A percentile compares a stretch with the other conserved stretches of the same genome.
Evolutionary conservation across 2,113 vertebrate genomes (phyloP).

Genomic region (Cyanoramphus novaezelandiae): DNA sequence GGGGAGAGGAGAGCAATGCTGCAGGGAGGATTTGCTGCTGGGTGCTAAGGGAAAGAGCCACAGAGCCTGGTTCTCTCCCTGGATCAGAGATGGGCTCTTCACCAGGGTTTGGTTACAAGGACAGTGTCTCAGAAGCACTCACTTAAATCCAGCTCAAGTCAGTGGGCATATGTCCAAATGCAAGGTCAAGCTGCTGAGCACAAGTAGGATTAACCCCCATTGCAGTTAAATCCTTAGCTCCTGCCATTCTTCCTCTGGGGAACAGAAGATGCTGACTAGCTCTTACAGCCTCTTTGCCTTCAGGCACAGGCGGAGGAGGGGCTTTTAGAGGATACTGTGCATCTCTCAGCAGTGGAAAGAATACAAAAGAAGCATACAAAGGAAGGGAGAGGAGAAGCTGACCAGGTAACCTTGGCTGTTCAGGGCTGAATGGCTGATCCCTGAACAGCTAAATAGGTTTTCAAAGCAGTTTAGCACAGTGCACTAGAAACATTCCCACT

Average conservation of each 20-base stretch:
- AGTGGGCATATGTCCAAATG: accelerated
- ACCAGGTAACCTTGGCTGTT: neutral
- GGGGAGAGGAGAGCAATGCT: neutral
- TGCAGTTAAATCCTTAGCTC: neutral
- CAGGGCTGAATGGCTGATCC: neutral
- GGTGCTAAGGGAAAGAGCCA: neutral
- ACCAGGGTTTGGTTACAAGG: neutral
- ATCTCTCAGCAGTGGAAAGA: neutral
- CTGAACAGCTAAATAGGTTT: neutral
- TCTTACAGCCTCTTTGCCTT: neutral
- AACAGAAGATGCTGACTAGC: neutral
- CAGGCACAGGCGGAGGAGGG: neutral
- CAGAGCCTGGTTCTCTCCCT: neutral
- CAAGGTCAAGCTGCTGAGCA: neutral
- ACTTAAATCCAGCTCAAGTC: neutral
- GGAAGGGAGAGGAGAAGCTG: neutral
- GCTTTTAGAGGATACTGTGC: neutral
- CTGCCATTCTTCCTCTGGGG: neutral
- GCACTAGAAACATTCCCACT: neutral
- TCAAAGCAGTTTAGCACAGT: neutral
- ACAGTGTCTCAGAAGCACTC: neutral
- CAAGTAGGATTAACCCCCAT: neutral
- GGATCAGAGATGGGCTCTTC: neutral
- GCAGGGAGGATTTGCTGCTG: neutral
- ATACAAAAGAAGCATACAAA: neutral